Evolutionary conservation across 2,888 invertebrate species (phyloP), one percentile per base, ranked within the genome.

Genomic region (Hesperia comma): DNA sequence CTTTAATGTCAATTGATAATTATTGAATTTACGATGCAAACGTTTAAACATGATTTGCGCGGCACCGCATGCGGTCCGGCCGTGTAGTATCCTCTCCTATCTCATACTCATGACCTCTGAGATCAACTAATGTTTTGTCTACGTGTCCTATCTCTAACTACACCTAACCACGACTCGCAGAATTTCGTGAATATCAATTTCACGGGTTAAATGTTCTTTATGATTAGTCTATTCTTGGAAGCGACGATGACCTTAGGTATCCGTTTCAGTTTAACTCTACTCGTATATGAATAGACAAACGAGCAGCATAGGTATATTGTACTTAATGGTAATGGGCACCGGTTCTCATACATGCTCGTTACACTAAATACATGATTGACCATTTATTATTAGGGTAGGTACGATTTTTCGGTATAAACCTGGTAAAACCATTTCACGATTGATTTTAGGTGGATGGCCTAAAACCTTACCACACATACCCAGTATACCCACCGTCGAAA

Each of bases 21-120:
- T 84, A 85, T 80, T 81, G 73, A 83, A 85, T 85, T 81, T 81
- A 84, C 80, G 81, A 82, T 77, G 80, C 84, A 79, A 49, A 15
- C 37, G 33, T 12, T 78, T 81, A 77, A 6, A 10, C 10, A 37
- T 19, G 10, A 17, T 19, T n/a, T 49, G 49, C 19, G 19, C 37
- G 19, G 19, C 6, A 15, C 19, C 78, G 78, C 76, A 74, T 74
- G 75, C 74, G 75, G 32, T n/a, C 46, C 15, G 15, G 32, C 7
- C 74, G 74, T 72, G 73, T 62, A 15, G 37, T 69, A 67, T 55
- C 61, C 58, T 19, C 49, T 49, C 71, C 63, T 58, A 58, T 72
- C 70, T 57, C 57, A 8, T 40, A 32, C n/a, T 63, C 58, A 43
- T 71, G 71, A 74, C 75, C 72, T 71, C 71, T 56, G 43, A 46